Evolutionary conservation across 2,888 invertebrate species (phyloP), one percentile per base, ranked within the genome.

Genomic region (Chorisops tibialis): DNA sequence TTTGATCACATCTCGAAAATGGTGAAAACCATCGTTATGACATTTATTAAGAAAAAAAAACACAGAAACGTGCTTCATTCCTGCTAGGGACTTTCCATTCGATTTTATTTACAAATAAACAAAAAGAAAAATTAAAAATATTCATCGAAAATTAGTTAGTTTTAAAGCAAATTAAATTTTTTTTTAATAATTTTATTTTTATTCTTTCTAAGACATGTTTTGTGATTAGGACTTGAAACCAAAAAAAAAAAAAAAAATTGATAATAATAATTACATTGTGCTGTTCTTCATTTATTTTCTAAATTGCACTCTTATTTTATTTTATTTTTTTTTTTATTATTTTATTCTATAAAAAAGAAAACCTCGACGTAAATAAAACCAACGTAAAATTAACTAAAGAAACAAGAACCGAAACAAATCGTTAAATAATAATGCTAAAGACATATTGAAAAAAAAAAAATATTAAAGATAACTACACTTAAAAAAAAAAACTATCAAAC

Each of bases 141-240:
- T 41, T 41, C 16, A 41, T 41, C 41, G 41, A 18, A 41, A 16
- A 16, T 41, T 41, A 16, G 41, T 41, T 41, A 18, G 5, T 30
- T 30, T 7, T 16, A 41, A 41, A 41, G 12, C 6, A 41, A 16
- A 14, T 14, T 51, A 58, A 58, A 24, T 18, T 41, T 54, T 38
- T 38, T 41, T 45, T 45, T 21, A 48, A 38, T 18, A 37, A 16
- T 38, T 37, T 38, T 61, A 45, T 61, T 48, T n/a, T 37, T 58
- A 45, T 47, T 30, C 35, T 45, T 38, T 61, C 24, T 43, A 61
- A 60, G 64, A 62, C 60, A 65, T 65, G 56, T 65, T 65, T 65
- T 65, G 64, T 65, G 64, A 65, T 65, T 65, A 65, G 64, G 64
- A 59, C 61, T 39, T 41, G 45, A 52, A 52, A 45, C 39, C 45